phyloP scores from a whole-genome alignment of 2,113 vertebrate species.

The Lichenostomus cassidix region DNA sequence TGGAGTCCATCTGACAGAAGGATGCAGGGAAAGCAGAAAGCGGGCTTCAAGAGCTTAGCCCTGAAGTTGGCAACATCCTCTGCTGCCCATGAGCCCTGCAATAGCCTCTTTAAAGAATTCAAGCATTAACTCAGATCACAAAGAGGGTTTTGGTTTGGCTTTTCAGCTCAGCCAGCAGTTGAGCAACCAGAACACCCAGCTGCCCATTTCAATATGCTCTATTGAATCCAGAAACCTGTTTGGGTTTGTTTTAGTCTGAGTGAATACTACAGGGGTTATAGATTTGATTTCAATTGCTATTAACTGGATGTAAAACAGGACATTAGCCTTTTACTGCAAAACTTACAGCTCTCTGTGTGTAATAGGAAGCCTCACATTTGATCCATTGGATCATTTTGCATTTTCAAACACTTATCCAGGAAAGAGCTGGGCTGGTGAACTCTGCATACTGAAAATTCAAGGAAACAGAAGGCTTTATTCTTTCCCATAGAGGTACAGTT shows the following conservation, averaged over 20 bases:
- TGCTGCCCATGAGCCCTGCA: not conserved
- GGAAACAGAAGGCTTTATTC: not conserved
- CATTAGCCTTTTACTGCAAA: slow-evolving; percentile 19
- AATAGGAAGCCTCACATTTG: slow-evolving; percentile 31
- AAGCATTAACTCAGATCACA: not conserved
- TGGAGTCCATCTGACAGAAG: not conserved
- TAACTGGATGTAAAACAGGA: slow-evolving; percentile 43
- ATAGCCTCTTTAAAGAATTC: not conserved
- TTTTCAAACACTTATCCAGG: not conserved
- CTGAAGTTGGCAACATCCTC: not conserved
- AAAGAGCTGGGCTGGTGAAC: not conserved
- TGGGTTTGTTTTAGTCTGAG: not conserved
- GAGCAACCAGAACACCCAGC: slow-evolving; percentile 44
- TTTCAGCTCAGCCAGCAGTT: not conserved
- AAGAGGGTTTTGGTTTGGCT: not conserved
- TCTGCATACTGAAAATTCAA: not conserved
- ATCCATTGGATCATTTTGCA: slow-evolving; percentile 22
- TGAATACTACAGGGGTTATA: not conserved
- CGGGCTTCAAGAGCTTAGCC: not conserved
- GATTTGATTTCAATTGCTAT: slow-evolving; percentile 54
- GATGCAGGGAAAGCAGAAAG: not conserved
- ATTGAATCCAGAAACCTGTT: slow-evolving; percentile 31
- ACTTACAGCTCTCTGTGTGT: not conserved
- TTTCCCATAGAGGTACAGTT: not conserved
- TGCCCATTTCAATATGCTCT: slow-evolving; percentile 45